These are phyloP conservation scores for Mimumesa dahlbomi DNA, from an alignment of 2,888 invertebrate genomes.

Conservation along the genomic window DNA sequence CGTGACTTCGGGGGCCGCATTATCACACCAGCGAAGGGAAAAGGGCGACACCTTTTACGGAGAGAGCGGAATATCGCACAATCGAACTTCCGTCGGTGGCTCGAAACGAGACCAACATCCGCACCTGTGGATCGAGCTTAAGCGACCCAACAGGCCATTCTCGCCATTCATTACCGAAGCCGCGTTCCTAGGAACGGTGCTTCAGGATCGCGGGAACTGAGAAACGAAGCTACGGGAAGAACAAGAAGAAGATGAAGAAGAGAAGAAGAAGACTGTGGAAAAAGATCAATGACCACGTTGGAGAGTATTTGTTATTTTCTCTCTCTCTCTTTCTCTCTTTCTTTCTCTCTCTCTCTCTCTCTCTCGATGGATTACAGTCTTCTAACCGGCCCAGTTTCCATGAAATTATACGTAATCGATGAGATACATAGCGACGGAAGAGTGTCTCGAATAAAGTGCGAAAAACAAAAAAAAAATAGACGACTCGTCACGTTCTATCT, in stretches of 20 bases:
- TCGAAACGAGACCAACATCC: conserved; percentile 45
- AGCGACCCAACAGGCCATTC: conserved; percentile 43
- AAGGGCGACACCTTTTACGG: neutral
- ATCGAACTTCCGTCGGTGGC: conserved; percentile 42
- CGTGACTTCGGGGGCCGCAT: conserved; percentile 3
- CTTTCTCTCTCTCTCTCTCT: neutral
- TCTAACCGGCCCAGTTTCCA: conserved; percentile 35
- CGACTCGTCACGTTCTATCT: too few species aligned
- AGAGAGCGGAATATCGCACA: conserved; percentile 34
- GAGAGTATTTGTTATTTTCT: conserved; percentile 8
- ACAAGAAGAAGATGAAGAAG: neutral
- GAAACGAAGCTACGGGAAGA: conserved; percentile 5
- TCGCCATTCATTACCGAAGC: conserved; percentile 58
- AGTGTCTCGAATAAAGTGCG: too few species aligned
- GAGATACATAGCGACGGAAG: conserved; percentile 25
- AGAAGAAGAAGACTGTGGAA: neutral
- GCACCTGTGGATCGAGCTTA: conserved; percentile 56
- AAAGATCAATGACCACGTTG: conserved; percentile 31
- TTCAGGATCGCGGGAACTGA: conserved; percentile 41
- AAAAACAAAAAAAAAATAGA: too few species aligned
- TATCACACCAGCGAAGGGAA: neutral
- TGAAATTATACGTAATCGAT: conserved; percentile 31
- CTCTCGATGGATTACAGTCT: conserved; percentile 12
- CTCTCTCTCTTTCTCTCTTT: neutral
- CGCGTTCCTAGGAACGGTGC: conserved; percentile 54